phyloP scores from a whole-genome alignment of 2,797 vertebrate species.

The Gallinago solitaria region DNA sequence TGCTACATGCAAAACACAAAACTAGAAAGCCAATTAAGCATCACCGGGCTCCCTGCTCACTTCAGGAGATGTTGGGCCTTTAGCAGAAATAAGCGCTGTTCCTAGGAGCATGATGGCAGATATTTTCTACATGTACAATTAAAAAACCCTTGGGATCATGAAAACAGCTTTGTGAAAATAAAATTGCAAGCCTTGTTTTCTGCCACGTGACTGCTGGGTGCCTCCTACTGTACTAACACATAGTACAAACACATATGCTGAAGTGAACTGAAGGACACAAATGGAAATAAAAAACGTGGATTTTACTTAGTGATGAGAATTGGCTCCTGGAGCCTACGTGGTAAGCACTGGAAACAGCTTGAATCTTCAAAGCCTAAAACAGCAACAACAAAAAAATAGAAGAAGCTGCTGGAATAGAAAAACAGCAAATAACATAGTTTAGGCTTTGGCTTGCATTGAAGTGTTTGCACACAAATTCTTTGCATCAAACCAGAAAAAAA shows the following conservation, averaged over 20 bases:
- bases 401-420: neutral
- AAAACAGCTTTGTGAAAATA: constrained; percentile 8
- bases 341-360: neutral
- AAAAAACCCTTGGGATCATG: neutral
- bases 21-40: neutral
- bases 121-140: constrained; percentile 50
- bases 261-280: constrained; percentile 46
- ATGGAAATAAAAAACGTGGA: constrained; percentile 36
- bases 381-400: neutral
- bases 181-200: neutral
- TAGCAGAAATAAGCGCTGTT: constrained; percentile 11
- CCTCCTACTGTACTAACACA: constrained; percentile 22
- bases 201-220: neutral
- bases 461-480: neutral
- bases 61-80: neutral
- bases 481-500: neutral
- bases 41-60: neutral
- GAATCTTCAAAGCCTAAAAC: neutral
- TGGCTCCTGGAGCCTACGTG: neutral
- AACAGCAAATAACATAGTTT: neutral
- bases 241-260: neutral
- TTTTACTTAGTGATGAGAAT: constrained; percentile 14
- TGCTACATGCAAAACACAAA: neutral
- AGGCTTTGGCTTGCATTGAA: neutral
- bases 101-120: neutral